Percentiles rank a stretch among this genome's conserved stretches.
Evolutionary conservation across 2,113 vertebrate species (phyloP).

Genomic region (Uropsilus gracilis): DNA sequence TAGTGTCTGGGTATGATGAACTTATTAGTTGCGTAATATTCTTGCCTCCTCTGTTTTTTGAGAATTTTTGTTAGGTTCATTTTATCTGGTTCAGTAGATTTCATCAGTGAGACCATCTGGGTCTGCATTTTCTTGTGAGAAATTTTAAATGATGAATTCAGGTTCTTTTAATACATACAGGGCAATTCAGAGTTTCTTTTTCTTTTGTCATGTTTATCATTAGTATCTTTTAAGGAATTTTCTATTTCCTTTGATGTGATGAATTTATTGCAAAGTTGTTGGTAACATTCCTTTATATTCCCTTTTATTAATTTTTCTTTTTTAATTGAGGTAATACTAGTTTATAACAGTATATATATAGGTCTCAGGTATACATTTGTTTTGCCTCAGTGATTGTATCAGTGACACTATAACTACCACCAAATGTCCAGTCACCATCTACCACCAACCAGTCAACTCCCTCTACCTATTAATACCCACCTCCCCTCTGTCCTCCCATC

Average conservation of each 20-base stretch:
- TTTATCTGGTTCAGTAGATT: background rate
- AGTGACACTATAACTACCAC: too few species aligned
- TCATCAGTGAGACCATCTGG: conserved; percentile 1
- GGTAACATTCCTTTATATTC: background rate
- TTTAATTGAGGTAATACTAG: too few species aligned
- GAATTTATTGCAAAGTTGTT: background rate
- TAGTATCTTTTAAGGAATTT: background rate
- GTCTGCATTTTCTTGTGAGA: conserved; percentile 30
- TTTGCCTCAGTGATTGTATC: too few species aligned
- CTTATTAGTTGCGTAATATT: conserved; percentile 13
- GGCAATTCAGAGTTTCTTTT: background rate
- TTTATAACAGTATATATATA: too few species aligned
- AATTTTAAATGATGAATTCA: conserved; percentile 35
- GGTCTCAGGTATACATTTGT: too few species aligned
- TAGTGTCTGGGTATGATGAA: background rate
- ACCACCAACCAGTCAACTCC: too few species aligned
- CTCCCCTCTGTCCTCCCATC: too few species aligned
- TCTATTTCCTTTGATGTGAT: conserved; percentile 1
- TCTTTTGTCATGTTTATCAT: conserved; percentile 23
- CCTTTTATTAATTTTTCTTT: background rate
- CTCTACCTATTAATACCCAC: background rate
- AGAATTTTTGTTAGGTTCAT: conserved; percentile 15
- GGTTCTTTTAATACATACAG: background rate
- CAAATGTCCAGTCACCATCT: too few species aligned
- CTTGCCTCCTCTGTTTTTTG: background rate